These are phyloP conservation scores for Lytechinus pictus DNA, from an alignment of 35 echinoderm and acorn worm species.

Conservation along the genomic window DNA sequence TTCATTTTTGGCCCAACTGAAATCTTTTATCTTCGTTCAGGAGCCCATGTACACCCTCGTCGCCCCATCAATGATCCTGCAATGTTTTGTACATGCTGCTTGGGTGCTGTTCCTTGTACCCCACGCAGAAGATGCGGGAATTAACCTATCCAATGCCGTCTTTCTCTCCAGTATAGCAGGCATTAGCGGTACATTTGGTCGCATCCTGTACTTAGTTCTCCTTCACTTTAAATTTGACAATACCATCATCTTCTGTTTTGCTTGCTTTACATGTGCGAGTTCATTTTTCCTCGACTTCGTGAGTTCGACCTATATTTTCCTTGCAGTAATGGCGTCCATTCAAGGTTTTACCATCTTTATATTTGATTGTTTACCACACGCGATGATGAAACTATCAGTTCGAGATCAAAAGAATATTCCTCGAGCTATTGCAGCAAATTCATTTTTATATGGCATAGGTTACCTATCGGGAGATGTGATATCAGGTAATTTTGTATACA, in stretches of 20 bases:
- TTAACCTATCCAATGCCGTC: neutral
- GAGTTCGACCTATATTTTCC: neutral
- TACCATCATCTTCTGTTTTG: neutral
- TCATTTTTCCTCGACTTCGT: neutral
- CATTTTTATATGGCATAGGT: neutral
- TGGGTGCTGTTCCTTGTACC: conserved; percentile 43
- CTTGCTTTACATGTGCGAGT: neutral
- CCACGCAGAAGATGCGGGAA: conserved; percentile 4
- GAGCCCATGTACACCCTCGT: neutral
- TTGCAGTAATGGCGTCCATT: neutral
- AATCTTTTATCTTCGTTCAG: neutral
- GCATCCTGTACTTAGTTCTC: neutral
- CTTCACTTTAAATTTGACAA: neutral
- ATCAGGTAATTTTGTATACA: neutral
- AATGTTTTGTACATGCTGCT: neutral
- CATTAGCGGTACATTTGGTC: conserved; percentile 31
- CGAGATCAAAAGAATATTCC: neutral
- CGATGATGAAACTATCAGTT: conserved; percentile 29
- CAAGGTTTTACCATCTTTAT: conserved; percentile 3
- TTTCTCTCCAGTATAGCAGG: conserved; percentile 22
- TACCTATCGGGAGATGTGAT: neutral
- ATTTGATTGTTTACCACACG: conserved; percentile 14
- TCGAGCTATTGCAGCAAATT: neutral
- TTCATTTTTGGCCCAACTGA: neutral
- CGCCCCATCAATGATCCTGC: neutral